phyloP scores from a whole-genome alignment of 2,113 vertebrate species.

The Sterna hirundo region DNA sequence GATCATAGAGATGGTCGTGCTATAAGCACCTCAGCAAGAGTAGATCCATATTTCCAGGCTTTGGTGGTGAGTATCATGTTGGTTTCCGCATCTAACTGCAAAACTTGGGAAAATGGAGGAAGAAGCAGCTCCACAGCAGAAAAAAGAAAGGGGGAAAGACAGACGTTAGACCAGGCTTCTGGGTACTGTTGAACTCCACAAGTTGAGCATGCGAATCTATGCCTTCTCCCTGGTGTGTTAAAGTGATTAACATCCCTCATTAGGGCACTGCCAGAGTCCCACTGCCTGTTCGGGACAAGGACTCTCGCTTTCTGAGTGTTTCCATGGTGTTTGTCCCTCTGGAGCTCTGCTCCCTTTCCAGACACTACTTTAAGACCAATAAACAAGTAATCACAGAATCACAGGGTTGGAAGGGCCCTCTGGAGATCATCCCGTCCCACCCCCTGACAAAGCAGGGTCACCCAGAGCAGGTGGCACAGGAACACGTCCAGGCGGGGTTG shows the following conservation, averaged over 20 bases:
- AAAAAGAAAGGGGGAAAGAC: neutral
- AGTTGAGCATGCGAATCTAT: neutral
- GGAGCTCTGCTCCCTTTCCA: neutral
- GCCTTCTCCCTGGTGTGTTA: neutral
- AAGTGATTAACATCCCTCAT: fast-evolving
- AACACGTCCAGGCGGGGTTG: too few relatives aligned
- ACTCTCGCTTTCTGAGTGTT: fast-evolving
- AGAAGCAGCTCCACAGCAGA: neutral
- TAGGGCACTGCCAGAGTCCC: neutral
- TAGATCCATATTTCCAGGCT: neutral
- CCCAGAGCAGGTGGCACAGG: too few relatives aligned
- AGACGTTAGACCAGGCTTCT: too few relatives aligned
- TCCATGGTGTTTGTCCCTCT: too few relatives aligned
- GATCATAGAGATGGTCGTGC: neutral
- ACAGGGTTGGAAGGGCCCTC: too few relatives aligned
- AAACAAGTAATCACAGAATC: neutral
- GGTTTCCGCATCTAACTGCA: neutral
- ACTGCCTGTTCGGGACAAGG: fast-evolving
- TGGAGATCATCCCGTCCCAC: too few relatives aligned
- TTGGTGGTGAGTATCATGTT: neutral
- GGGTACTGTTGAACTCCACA: neutral
- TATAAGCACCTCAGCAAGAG: neutral
- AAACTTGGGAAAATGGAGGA: neutral
- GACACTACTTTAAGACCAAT: neutral
- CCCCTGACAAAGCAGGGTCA: too few relatives aligned